Base-by-base conservation (phyloP, 2,113 vertebrate genomes). In the Gobiocypris rarus region DNA sequence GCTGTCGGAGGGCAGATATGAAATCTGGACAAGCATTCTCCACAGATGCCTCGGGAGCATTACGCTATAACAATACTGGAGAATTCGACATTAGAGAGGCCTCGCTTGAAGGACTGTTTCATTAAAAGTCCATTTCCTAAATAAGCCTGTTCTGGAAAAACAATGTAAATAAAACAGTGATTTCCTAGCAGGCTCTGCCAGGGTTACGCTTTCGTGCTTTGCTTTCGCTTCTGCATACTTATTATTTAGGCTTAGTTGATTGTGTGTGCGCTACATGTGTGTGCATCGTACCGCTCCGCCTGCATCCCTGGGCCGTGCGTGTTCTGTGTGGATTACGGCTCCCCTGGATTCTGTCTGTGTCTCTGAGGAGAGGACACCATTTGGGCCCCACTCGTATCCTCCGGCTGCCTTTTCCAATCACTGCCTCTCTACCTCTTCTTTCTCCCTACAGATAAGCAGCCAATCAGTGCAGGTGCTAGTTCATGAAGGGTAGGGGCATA, bases 371-470 rank as follows among this genome's bases (percentile, higher is more conserved):
- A 73, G 48, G 85, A 83, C 84, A 69, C 78, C 82, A 86, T 84
- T 83, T 74, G 65, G 83, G 75, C 83, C 84, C 65, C 41, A 31
- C 80, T 82, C 83, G 81, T 87, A 73, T 85, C 87, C 88, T 89
- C 88, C 86, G 86, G 89, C 91, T 87, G 87, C 84, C 74, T 86
- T 90, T 90, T 87, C 89, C 89, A 91, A 90, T 91, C 89, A 90
- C 81, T 11, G 84, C 58, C 76, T 85, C 50, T 83, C 76, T 81
- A 81, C 61, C 78, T 67, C 71, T 83, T 85, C 69, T 73, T 58
- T 43, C 76, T 88, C 87, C 87, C 84, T 83, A 82, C 76, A 89
- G 91, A 90, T 91, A 91, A 90, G 89, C 86, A 90, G 89, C 89
- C 86, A 89, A 88, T 90, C 89, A 90, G 82, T 58, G 76, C 78